Evolutionary conservation across 2,888 invertebrate species (phyloP).

Genomic region (Eristalinus sepulchralis): DNA sequence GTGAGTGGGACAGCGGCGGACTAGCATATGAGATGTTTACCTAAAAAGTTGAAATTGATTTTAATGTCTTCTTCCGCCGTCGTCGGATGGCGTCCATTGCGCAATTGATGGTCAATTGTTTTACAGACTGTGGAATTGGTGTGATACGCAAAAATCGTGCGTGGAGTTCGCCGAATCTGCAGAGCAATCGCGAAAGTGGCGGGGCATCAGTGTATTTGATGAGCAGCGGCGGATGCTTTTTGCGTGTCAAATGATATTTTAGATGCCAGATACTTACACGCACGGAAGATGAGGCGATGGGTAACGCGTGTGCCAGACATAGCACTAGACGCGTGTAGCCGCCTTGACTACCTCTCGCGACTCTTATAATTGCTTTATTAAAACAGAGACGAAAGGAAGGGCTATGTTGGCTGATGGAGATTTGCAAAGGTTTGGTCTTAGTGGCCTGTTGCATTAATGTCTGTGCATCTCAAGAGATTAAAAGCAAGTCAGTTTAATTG

Average conservation of each 20-base stretch:
- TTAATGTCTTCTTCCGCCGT: not conserved
- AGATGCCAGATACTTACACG: not conserved
- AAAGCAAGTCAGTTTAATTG: no score
- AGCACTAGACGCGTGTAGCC: not conserved
- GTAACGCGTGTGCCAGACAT: not conserved
- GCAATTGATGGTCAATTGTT: not conserved
- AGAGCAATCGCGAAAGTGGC: not conserved
- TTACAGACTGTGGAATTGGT: not conserved
- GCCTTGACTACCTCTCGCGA: no score
- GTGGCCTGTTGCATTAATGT: no score
- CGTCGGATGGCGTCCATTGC: not conserved
- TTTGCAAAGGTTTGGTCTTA: no score
- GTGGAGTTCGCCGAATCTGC: not conserved
- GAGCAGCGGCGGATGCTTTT: not conserved
- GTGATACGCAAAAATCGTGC: not conserved
- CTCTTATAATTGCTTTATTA: no score
- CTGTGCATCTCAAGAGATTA: no score
- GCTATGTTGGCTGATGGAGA: no score
- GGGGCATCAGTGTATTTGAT: not conserved
- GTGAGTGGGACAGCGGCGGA: not conserved
- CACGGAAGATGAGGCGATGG: not conserved
- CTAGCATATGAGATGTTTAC: not conserved
- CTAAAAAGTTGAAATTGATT: constrained; percentile 1
- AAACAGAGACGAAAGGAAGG: no score
- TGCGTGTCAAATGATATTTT: not conserved